A percentile compares a stretch with the other conserved stretches of the same genome.
Evolutionary conservation across 2,797 vertebrate species (phyloP).

Genomic region (Dallia pectoralis): DNA sequence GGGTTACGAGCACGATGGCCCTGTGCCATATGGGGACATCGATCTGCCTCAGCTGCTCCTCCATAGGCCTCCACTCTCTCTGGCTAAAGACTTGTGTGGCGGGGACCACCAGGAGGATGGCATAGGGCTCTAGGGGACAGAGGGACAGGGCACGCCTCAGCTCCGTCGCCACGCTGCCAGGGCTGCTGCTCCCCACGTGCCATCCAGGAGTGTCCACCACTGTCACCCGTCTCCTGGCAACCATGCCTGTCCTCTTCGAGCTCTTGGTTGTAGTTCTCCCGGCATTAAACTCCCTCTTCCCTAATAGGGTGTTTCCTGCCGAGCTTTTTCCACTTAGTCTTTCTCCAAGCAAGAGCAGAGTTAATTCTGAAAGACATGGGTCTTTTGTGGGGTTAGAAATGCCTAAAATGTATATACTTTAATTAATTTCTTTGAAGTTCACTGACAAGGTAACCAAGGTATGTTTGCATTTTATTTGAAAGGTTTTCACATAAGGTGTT

Average conservation of each 20-base stretch:
- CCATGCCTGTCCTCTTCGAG: constrained; percentile 8
- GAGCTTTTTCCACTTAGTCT: constrained; percentile 53
- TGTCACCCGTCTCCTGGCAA: constrained; percentile 36
- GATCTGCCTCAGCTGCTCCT: constrained; percentile 37
- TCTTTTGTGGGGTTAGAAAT: not conserved
- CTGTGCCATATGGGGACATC: constrained; percentile 37
- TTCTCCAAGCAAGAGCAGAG: constrained; percentile 39
- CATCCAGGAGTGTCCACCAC: constrained; percentile 59
- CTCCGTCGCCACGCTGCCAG: constrained; percentile 36
- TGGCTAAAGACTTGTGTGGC: constrained; percentile 20
- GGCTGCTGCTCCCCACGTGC: constrained; percentile 3
- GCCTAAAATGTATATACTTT: not conserved
- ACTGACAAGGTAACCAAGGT: no score
- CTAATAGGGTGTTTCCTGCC: constrained; percentile 49
- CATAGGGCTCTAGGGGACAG: constrained; percentile 32
- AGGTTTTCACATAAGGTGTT: no score
- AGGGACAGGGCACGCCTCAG: constrained; percentile 33
- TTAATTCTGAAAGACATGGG: not conserved
- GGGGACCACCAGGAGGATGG: constrained; percentile 48
- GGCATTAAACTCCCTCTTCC: constrained; percentile 25
- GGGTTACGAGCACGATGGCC: constrained; percentile 52
- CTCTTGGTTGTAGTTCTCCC: constrained; percentile 25
- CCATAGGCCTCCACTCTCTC: constrained; percentile 34
- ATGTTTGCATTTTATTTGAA: no score
- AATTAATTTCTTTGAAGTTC: no score